Base-by-base conservation (phyloP, 2,888 invertebrate genomes). In the Harpalus rubripes region DNA sequence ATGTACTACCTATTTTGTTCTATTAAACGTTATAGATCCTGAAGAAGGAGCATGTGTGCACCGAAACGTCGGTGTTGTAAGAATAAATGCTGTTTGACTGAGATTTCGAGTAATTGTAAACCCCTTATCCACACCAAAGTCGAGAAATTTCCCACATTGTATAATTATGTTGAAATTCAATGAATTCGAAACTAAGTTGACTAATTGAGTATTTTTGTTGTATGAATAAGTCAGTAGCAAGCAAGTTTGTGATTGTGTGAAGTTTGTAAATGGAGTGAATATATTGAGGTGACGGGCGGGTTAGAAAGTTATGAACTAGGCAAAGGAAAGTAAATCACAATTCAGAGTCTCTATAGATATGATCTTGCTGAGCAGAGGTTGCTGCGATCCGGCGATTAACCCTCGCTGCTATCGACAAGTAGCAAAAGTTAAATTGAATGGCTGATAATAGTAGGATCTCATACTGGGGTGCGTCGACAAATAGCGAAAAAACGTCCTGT, bases 381-480 rank as follows among this genome's bases (percentile, higher is more conserved):
- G 44, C 68, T 41, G 8, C 63, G 63, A 74, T 74, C 72, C 44
- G 12, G 15, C 72, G 72, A 74, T 74, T 74, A 74, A 82, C 82
- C 74, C 81, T 56, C 26, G 39, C 61, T 81, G 68, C 65, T 56
- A 83, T 61, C 76, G 83, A 83, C 72, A 74, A 74, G 74, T 76
- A 84, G 65, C 84, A 79, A 86, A 85, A 86, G 86, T 87, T 87
- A 87, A 87, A 87, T 87, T 87, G 87, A 87, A 87, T 86, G 87
- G 87, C 86, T 87, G 87, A 87, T 87, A 87, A 87, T 87, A 86
- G 58, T 22, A 59, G 39, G 84, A 61, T 32, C 78, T 84, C 78
- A 41, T 84, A 76, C 86, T 2, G 32, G 44, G 44, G 44, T 12
- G 44, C 44, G 44, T 63, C 86, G 86, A 86, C 85, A 85, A 86